Percentiles rank a stretch among this genome's conserved stretches.
phyloP scores from a whole-genome alignment of 1,140 invertebrate genomes.

The Ostrea edulis region DNA sequence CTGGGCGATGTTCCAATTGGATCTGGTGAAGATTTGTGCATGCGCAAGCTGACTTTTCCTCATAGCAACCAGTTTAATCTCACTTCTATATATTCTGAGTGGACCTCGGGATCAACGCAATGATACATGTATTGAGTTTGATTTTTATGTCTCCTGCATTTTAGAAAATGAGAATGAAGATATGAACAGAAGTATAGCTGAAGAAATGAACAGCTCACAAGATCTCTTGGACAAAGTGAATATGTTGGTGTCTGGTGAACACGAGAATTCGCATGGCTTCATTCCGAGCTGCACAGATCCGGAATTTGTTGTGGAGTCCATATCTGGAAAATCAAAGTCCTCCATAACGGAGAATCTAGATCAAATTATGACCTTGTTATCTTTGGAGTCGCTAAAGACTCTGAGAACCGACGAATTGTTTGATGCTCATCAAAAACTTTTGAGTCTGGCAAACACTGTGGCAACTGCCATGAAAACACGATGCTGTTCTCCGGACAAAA shows the following conservation, averaged over 20 bases:
- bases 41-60: too few relatives aligned
- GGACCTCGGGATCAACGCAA: too few relatives aligned
- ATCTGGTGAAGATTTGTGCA: too few relatives aligned
- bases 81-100: too few relatives aligned
- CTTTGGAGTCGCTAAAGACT: slow-evolving; percentile 3
- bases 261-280: not conserved
- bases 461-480: slow-evolving; percentile 41
- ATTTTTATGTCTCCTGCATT: not conserved
- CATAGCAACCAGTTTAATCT: too few relatives aligned
- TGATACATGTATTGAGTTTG: too few relatives aligned
- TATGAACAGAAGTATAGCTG: not conserved
- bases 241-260: too few relatives aligned
- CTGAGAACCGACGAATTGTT: slow-evolving; percentile 44
- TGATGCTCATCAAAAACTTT: slow-evolving; percentile 47
- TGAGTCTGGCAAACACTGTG: slow-evolving; percentile 42
- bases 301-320: not conserved
- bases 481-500: slow-evolving; percentile 42
- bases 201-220: not conserved
- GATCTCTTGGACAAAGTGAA: slow-evolving; percentile 13
- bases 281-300: not conserved
- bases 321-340: not conserved
- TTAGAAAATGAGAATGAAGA: slow-evolving; percentile 31
- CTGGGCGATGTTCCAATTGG: too few relatives aligned
- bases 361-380: slow-evolving; percentile 7
- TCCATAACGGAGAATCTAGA: not conserved